phyloP scores from a whole-genome alignment of 2,888 invertebrate genomes.

The Phaonia tiefii region DNA sequence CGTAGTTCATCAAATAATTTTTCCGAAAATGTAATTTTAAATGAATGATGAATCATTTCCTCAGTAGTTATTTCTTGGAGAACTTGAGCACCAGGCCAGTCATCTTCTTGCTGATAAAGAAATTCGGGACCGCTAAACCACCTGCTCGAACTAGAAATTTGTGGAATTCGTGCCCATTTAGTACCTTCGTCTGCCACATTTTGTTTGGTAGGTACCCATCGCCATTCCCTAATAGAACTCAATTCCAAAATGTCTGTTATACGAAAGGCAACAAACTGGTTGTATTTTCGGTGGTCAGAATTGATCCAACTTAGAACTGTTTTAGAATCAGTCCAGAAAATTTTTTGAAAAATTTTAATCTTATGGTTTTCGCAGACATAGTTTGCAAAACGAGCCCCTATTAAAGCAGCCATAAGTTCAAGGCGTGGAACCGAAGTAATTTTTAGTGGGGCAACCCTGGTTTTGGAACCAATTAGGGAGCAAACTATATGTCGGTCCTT shows the following conservation, averaged over 20 bases:
- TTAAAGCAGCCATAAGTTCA: constrained; percentile 43
- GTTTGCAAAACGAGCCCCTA: constrained; percentile 28
- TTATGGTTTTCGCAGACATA: constrained; percentile 6
- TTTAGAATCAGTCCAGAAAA: not conserved
- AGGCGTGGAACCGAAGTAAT: constrained; percentile 35
- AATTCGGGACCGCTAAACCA: constrained; percentile 44
- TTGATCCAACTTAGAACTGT: constrained; percentile 40
- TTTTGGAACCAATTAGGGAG: constrained; percentile 21
- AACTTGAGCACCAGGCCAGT: not conserved
- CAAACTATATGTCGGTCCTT: constrained; percentile 17
- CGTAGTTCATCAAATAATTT: constrained; percentile 6
- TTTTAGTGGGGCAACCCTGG: constrained; percentile 40
- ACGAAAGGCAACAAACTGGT: constrained; percentile 40
- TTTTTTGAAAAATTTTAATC: not conserved
- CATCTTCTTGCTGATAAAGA: constrained; percentile 13
- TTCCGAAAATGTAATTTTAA: constrained; percentile 1
- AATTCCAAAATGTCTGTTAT: constrained; percentile 45
- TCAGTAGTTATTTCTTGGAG: not conserved
- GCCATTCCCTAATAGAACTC: constrained; percentile 26
- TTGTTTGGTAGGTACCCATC: constrained; percentile 38
- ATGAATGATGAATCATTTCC: constrained; percentile 11
- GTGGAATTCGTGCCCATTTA: constrained; percentile 12
- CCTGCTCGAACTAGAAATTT: constrained; percentile 20
- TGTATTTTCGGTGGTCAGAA: constrained; percentile 32
- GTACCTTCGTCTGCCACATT: constrained; percentile 55